phyloP scores from a whole-genome alignment of 1,140 invertebrate genomes.

The Tetragonula clypearis region DNA sequence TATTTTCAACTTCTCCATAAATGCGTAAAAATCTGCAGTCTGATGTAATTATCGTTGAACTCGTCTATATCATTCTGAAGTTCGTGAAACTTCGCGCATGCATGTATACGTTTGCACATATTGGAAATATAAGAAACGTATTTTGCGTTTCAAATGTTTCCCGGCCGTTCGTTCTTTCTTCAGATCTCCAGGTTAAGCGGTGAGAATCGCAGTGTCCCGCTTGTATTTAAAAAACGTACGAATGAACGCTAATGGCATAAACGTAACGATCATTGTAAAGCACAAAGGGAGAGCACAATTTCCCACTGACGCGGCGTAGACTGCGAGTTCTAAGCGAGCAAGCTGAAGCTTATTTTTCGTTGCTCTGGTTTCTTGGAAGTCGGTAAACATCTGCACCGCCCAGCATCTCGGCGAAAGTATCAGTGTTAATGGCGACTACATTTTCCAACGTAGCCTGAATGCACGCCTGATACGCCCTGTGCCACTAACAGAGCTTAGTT shows the following conservation, averaged over 20 bases:
- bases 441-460: slow-evolving; percentile 51
- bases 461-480: slow-evolving; percentile 53
- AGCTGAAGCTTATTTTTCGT: slow-evolving; percentile 3
- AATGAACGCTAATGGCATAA: not conserved
- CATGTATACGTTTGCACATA: too few species aligned
- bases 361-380: not conserved
- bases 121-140: too few species aligned
- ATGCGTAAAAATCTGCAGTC: too few species aligned
- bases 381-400: slow-evolving; percentile 46
- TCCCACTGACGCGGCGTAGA: not conserved
- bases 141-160: too few species aligned
- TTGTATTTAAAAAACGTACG: not conserved
- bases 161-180: too few species aligned
- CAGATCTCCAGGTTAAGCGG: too few species aligned
- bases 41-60: too few species aligned
- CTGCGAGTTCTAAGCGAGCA: not conserved
- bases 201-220: too few species aligned
- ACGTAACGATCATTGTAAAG: not conserved
- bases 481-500: slow-evolving; percentile 38
- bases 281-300: not conserved
- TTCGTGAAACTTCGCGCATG: too few species aligned
- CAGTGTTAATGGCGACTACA: slow-evolving; percentile 63
- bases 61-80: too few species aligned
- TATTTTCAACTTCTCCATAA: too few species aligned
- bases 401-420: slow-evolving; percentile 58